Evolutionary conservation across 1,140 invertebrate species (phyloP).

Genomic region (Thalassaphorura encarpata): DNA sequence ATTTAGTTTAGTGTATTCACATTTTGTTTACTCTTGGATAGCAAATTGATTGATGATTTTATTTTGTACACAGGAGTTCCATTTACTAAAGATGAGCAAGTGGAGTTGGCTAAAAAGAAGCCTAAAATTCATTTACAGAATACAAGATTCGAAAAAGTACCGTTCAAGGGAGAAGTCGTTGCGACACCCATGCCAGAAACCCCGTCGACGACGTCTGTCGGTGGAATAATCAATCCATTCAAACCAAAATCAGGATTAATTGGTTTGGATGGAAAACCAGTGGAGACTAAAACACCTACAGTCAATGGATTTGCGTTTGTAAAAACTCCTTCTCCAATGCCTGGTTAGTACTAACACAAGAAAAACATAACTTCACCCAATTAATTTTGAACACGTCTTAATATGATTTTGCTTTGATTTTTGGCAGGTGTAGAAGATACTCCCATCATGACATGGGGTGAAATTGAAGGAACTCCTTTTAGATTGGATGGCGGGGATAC

Average conservation of each 20-base stretch:
- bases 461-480: slow-evolving; percentile 95
- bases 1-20: too few relatives aligned
- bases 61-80: slow-evolving; percentile 48
- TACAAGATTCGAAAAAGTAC: slow-evolving; percentile 65
- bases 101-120: slow-evolving; percentile 58
- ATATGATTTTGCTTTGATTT: too few relatives aligned
- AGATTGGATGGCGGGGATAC: slow-evolving; percentile 69
- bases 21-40: too few relatives aligned
- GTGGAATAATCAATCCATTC: slow-evolving; percentile 42
- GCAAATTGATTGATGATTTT: background rate
- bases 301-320: slow-evolving; percentile 72
- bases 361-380: too few relatives aligned
- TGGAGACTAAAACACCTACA: slow-evolving; percentile 49
- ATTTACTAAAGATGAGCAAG: slow-evolving; percentile 58
- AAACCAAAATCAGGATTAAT: slow-evolving; percentile 64
- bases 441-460: slow-evolving; percentile 92
- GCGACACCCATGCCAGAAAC: background rate
- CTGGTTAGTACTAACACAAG: too few relatives aligned
- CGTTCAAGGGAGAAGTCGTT: slow-evolving; percentile 65
- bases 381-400: too few relatives aligned
- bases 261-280: slow-evolving; percentile 82
- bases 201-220: slow-evolving; percentile 45
- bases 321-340: slow-evolving; percentile 74
- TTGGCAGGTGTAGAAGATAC: slow-evolving; percentile 71
- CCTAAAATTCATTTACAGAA: slow-evolving; percentile 69